Base-by-base conservation (phyloP, 2,797 vertebrate genomes). In the Gymnothorax javanicus region DNA sequence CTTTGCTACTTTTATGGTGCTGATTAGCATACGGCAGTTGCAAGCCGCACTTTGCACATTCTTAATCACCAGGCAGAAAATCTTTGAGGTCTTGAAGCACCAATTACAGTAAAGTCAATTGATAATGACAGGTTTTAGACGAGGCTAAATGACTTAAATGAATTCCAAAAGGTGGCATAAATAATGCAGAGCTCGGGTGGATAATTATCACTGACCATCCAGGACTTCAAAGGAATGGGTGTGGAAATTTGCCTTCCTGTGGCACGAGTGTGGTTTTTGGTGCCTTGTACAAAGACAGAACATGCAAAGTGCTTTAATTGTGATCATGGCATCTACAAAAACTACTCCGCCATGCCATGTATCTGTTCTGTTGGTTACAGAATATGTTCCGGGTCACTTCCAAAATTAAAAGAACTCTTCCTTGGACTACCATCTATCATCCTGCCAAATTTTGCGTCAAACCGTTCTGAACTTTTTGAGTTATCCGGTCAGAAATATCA, bases 81-180 rank as follows among this genome's bases (percentile, higher is more conserved):
- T 95, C 95, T 93, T 94, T 96, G 87, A 89, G 87, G 60, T 90
- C 92, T 94, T 92, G 91, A 95, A 94, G 92, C 91, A 92, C 92
- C 94, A 95, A 95, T 96, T 96, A 96, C 92, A 93, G 94, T 92
- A 93, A 92, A 94, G 94, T 94, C 95, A 93, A 94, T 96, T 92
- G 91, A 95, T 95, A 94, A 94, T 94, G 94, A 94, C 92, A 93
- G 89, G 91, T 94, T 95, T 95, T 92, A 94, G 92, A 93, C 85
- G 75, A 89, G 90, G 89, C 90, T 91, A 90, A 95, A 94, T 91
- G 91, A 94, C 93, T 94, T 92, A 92, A 96, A 95, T 95, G 94
- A 94, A 92, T 94, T 95, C 94, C 94, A 94, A 95, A 95, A 93
- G 91, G 89, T 88, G 89, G 89, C 90, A 94, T 95, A 95, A 95